Evolutionary conservation across 2,797 vertebrate genomes (phyloP), one percentile per base, ranked within the genome.

Genomic region (Taeniopygia guttata): DNA sequence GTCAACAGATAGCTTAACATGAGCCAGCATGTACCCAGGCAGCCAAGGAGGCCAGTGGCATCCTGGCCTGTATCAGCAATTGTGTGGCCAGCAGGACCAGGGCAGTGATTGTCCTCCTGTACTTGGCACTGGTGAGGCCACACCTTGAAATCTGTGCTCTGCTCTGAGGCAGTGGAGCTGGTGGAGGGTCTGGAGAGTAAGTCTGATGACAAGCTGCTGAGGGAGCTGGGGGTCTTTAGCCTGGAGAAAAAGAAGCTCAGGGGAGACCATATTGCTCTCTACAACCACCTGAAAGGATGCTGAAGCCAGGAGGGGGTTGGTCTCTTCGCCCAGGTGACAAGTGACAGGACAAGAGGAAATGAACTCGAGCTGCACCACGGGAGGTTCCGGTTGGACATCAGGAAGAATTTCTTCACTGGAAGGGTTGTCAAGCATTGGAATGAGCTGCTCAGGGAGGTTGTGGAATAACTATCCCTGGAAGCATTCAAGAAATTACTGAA

Each of bases 121-220:
- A 10, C 45, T 45, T 0, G 0, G 21, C 23, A 69, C n/a, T 76
- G 14, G 3, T 19, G n/a, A 56, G 49, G n/a, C 13, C 29, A 25
- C 55, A 75, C 16, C 22, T n/a, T 0, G 0, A 49, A 14, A 29
- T 3, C 36, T 38, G 32, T 49, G 36, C 7, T n/a, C 36, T 45
- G 16, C 45, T 76, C 43, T 76, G 63, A 1, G 10, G 32, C 62
- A 69, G 3, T 3, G 3, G 19, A 49, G 32, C 36, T 51, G 79
- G 23, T 22, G 56, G 34, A 38, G 14, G 32, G 5, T 64, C 45
- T 77, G 13, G 43, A 45, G n/a, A 5, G 6, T 9, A n/a, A 30
- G 20, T 58, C 25, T 5, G 9, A 34, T 70, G 38, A 70, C 1
- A 4, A 56, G 38, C 0, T 1, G 43, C 38, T 63, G 38, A 64